These are phyloP conservation scores for Eupsilia transversa DNA, from an alignment of 2,888 invertebrate genomes.

Conservation along the genomic window DNA sequence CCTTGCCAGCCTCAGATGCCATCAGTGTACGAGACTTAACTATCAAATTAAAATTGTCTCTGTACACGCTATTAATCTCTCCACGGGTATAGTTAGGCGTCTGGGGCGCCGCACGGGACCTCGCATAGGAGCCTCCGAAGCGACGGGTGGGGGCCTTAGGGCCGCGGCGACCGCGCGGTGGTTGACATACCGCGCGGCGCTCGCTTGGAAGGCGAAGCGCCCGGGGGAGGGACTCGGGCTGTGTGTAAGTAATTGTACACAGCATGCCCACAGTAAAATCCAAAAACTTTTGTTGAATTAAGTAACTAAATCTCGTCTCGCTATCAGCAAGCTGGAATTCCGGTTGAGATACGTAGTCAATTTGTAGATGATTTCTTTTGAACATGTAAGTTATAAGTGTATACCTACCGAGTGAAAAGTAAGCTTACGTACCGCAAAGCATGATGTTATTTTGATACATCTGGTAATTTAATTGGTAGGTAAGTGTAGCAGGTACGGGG, in stretches of 20 bases:
- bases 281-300: constrained; percentile 2
- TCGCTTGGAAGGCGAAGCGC: constrained; percentile 23
- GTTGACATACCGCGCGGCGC: neutral
- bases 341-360: neutral
- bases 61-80: constrained; percentile 42
- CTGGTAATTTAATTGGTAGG: neutral
- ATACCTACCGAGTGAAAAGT: neutral
- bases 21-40: constrained; percentile 20
- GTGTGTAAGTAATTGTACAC: neutral
- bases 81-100: constrained; percentile 43
- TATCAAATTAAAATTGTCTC: neutral
- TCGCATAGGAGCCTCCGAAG: constrained; percentile 27
- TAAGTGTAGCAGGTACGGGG: neutral
- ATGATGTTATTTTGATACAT: neutral
- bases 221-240: constrained; percentile 30
- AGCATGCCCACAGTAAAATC: constrained; percentile 7
- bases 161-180: constrained; percentile 2
- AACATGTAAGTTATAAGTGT: no score
- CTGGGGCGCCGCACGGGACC: constrained; percentile 91
- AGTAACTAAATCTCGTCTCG: neutral
- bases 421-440: neutral
- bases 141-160: constrained; percentile 18
- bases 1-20: constrained; percentile 89
- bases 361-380: neutral
- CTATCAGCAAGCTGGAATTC: no score